Evolutionary conservation across 2,797 vertebrate genomes (phyloP).

Genomic region (Balearica regulorum): DNA sequence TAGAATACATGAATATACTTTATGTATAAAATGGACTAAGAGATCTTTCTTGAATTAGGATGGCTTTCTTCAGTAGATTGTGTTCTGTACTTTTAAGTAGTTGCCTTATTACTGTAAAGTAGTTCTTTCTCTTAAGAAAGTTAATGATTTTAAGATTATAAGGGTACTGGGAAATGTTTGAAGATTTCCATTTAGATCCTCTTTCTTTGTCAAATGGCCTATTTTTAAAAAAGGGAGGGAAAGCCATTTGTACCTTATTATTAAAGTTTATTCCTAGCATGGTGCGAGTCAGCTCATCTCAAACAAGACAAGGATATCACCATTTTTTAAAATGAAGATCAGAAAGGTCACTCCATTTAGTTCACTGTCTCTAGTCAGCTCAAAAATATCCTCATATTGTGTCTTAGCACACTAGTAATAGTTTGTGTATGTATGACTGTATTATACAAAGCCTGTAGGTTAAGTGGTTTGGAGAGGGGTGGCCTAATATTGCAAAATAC

Average conservation of each 20-base stretch:
- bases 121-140: neutral
- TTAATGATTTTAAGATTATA: neutral
- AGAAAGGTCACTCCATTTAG: neutral
- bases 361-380: neutral
- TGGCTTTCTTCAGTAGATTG: neutral
- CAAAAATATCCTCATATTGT: neutral
- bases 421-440: neutral
- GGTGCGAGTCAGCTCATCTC: neutral
- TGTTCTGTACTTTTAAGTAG: neutral
- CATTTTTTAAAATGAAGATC: neutral
- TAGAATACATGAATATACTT: neutral
- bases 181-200: neutral
- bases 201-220: neutral
- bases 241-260: neutral
- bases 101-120: neutral
- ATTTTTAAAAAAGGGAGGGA: accelerated
- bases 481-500: neutral
- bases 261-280: neutral
- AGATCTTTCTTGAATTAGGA: neutral
- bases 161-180: neutral
- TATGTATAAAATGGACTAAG: neutral
- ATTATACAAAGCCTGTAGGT: neutral
- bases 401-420: neutral
- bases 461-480: neutral
- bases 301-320: neutral